Conservation (phyloP, 1,140 invertebrate genomes). For the Drosophila quadrilineata region DNA sequence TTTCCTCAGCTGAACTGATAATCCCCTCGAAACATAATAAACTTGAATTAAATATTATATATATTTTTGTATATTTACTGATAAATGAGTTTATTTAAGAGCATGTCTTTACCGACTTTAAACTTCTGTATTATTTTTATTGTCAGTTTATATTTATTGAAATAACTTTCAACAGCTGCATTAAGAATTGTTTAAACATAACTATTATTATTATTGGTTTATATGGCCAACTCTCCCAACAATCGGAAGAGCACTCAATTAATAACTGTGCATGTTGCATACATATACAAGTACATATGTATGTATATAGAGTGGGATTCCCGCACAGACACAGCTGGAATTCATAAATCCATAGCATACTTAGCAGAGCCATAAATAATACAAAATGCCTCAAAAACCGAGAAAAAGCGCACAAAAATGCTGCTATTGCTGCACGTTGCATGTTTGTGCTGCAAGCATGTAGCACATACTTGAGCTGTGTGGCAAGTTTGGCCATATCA, state of each 20-base stretch:
- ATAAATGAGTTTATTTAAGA: not conserved
- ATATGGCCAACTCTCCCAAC: too few relatives aligned
- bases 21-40: too few relatives aligned
- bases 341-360: slow-evolving; percentile 17
- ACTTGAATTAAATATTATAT: too few relatives aligned
- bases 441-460: slow-evolving; percentile 3
- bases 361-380: slow-evolving; percentile 14
- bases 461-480: slow-evolving; percentile 1
- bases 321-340: too few relatives aligned
- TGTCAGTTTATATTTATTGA: not conserved
- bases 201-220: slow-evolving; percentile 10
- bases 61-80: not conserved
- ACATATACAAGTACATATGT: too few relatives aligned
- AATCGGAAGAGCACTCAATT: slow-evolving; percentile 20
- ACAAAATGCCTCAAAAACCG: slow-evolving; percentile 2
- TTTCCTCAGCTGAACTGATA: too few relatives aligned
- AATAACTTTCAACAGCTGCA: not conserved
- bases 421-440: not conserved
- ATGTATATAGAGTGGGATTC: too few relatives aligned
- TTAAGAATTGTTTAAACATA: not conserved
- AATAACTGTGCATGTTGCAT: slow-evolving; percentile 13
- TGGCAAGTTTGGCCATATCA: slow-evolving; percentile 5
- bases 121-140: not conserved
- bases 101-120: too few relatives aligned
- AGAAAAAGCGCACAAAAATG: not conserved